Evolutionary conservation across 1,140 invertebrate species (phyloP).

Genomic region (Xylocopa sonorina): DNA sequence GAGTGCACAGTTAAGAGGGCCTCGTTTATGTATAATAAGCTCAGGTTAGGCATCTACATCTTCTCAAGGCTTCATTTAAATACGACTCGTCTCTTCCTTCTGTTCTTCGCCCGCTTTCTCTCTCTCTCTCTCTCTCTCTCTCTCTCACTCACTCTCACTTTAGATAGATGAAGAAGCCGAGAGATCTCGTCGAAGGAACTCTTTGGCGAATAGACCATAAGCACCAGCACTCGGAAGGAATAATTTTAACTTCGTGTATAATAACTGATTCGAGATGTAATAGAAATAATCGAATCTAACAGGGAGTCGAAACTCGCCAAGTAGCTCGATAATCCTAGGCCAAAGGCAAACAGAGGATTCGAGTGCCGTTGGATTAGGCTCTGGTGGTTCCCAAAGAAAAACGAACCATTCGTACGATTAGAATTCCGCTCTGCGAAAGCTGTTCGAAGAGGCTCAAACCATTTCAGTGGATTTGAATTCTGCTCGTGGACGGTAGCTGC

Average conservation of each 20-base stretch:
- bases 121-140: not conserved
- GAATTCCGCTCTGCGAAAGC: slow-evolving; percentile 1
- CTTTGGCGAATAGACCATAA: slow-evolving; percentile 48
- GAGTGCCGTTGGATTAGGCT: slow-evolving; percentile 9
- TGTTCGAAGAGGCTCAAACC: not conserved
- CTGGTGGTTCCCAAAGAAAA: not conserved
- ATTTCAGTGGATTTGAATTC: slow-evolving; percentile 30
- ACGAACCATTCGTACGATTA: slow-evolving; percentile 20
- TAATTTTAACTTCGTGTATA: slow-evolving; percentile 46
- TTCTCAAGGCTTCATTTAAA: slow-evolving; percentile 50
- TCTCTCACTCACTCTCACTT: not conserved
- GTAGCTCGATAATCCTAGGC: too few species aligned
- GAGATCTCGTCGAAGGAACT: slow-evolving; percentile 41
- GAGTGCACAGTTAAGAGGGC: slow-evolving; percentile 54
- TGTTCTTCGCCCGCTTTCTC: not conserved
- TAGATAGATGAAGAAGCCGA: not conserved
- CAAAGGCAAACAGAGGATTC: slow-evolving; percentile 1
- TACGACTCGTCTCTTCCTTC: slow-evolving; percentile 20
- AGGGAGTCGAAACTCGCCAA: not conserved
- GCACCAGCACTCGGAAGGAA: slow-evolving; percentile 35
- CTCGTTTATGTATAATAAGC: slow-evolving; percentile 67
- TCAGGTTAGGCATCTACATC: slow-evolving; percentile 45
- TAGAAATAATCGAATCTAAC: not conserved
- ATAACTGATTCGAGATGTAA: too few species aligned
- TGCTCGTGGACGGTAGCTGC: not conserved